phyloP scores from a whole-genome alignment of 2,888 invertebrate species.

The Lamellibrachia satsuma region DNA sequence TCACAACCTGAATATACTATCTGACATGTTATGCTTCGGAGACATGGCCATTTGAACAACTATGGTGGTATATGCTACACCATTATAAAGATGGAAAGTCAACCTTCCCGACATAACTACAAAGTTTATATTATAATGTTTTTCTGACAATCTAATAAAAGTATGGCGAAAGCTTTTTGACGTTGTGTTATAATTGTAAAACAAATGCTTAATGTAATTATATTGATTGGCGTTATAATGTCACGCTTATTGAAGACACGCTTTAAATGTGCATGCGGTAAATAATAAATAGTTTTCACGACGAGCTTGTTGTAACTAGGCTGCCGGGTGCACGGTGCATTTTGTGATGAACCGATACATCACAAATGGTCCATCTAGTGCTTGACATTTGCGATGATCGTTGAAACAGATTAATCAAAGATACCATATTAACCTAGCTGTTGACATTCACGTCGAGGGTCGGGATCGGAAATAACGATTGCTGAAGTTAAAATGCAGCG shows the following conservation, averaged over 20 bases:
- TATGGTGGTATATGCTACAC: neutral
- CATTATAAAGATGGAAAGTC: neutral
- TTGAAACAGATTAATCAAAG: neutral
- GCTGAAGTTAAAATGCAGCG: neutral
- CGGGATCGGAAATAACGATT: neutral
- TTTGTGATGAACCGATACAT: neutral
- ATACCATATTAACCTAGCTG: neutral
- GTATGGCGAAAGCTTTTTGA: neutral
- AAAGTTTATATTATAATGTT: neutral
- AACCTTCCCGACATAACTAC: neutral
- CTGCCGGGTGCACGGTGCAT: neutral
- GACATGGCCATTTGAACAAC: neutral
- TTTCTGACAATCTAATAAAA: neutral
- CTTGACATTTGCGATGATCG: neutral
- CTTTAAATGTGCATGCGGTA: neutral
- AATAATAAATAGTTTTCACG: neutral
- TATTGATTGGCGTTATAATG: neutral
- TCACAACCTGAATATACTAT: neutral
- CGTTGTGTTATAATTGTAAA: neutral
- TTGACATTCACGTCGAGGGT: neutral
- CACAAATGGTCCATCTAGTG: neutral
- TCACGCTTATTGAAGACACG: neutral
- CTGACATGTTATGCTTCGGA: neutral
- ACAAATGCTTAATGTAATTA: neutral
- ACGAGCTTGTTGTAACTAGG: neutral